Evolutionary conservation across 2,797 vertebrate genomes (phyloP).

Genomic region (Erethizon dorsatum): DNA sequence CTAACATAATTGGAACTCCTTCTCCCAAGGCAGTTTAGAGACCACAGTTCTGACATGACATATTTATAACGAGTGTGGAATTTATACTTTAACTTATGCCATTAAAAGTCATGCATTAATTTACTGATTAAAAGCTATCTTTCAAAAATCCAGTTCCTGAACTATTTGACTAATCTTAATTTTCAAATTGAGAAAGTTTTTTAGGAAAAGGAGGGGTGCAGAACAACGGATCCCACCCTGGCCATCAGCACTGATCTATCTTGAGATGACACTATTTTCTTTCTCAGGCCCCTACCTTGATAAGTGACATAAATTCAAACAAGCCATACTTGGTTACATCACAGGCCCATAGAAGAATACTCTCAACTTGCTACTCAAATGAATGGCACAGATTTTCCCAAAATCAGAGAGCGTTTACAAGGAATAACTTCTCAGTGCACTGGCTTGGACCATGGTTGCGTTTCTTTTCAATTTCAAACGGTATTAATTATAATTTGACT

Average conservation of each 20-base stretch:
- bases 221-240: not conserved
- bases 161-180: not conserved
- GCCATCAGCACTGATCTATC: not conserved
- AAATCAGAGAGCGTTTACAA: constrained; percentile 53
- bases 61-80: not conserved
- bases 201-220: not conserved
- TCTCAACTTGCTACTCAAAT: constrained; percentile 41
- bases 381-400: constrained; percentile 38
- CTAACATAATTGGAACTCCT: not conserved
- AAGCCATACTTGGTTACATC: constrained; percentile 1
- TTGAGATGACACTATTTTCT: not conserved
- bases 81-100: constrained; percentile 44
- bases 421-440: constrained; percentile 1
- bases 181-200: constrained; percentile 49
- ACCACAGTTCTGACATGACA: not conserved
- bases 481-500: constrained; percentile 30
- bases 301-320: constrained; percentile 60
- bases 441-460: not conserved
- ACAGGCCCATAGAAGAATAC: constrained; percentile 34
- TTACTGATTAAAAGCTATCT: constrained; percentile 53
- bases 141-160: constrained; percentile 13
- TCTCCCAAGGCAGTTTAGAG: not conserved
- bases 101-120: constrained; percentile 43
- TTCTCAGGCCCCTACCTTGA: not conserved
- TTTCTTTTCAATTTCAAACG: constrained; percentile 58